Percentiles rank a stretch among this genome's conserved stretches.
These are phyloP conservation scores for Lethenteron camtschaticum DNA, from an alignment of 2,113 vertebrate species.

Conservation along the genomic window DNA sequence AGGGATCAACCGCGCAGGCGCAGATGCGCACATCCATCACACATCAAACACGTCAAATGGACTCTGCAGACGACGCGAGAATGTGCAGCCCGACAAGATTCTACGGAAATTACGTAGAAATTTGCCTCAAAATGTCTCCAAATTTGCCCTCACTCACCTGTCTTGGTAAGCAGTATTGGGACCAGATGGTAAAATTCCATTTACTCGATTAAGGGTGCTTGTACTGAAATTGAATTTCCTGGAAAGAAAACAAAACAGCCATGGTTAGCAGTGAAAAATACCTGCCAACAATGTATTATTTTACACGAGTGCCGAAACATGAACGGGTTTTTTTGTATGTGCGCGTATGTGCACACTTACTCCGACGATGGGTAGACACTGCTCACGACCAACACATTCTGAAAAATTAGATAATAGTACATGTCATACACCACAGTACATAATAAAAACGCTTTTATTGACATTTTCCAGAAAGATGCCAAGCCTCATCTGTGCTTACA, in stretches of 20 bases:
- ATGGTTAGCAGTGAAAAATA: too few relatives aligned
- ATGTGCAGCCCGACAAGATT: too few relatives aligned
- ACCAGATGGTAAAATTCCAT: conserved; percentile 2
- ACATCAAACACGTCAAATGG: too few relatives aligned
- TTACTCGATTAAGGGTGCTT: conserved; percentile 1
- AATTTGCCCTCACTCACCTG: background rate
- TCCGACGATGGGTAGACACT: conserved; percentile 1
- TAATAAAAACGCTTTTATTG: background rate
- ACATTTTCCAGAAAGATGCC: too few relatives aligned
- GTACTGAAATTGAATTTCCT: background rate
- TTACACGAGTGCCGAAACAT: background rate
- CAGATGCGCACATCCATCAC: too few relatives aligned
- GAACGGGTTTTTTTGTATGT: too few relatives aligned
- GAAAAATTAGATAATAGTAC: background rate
- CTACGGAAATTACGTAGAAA: too few relatives aligned
- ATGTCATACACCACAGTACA: background rate
- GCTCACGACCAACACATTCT: conserved; percentile 5
- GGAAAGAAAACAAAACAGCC: background rate
- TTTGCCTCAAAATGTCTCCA: too few relatives aligned
- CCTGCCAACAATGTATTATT: background rate
- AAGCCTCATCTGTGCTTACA: too few relatives aligned
- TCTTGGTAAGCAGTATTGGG: background rate
- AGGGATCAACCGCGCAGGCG: background rate
- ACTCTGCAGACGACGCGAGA: too few relatives aligned
- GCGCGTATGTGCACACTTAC: background rate